A percentile compares a stretch with the other conserved stretches of the same genome.
phyloP scores from a whole-genome alignment of 2,797 vertebrate genomes.

The Melanotaenia nigrans region DNA sequence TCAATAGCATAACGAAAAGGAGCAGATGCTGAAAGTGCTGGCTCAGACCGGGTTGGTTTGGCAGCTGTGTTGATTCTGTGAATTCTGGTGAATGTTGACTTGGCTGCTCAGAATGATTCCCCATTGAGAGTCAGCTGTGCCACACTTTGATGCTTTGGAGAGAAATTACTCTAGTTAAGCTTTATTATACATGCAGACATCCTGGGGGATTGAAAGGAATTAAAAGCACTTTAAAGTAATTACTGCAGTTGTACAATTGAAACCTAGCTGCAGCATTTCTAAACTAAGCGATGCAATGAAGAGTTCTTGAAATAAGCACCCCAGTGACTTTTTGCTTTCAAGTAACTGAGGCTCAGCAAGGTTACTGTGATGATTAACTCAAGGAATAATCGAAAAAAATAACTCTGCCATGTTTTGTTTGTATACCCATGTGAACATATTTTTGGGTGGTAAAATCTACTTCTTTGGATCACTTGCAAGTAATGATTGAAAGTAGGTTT shows the following conservation, averaged over 20 bases:
- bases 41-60: slow-evolving; percentile 72
- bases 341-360: slow-evolving; percentile 56
- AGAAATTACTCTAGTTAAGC: slow-evolving; percentile 81
- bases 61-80: slow-evolving; percentile 84
- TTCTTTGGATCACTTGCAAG: background rate
- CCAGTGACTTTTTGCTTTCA: slow-evolving; percentile 66
- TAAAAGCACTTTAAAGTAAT: slow-evolving; percentile 83
- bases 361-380: slow-evolving; percentile 55
- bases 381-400: slow-evolving; percentile 5
- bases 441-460: background rate
- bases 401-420: slow-evolving; percentile 9
- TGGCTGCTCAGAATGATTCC: slow-evolving; percentile 77
- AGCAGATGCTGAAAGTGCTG: slow-evolving; percentile 81
- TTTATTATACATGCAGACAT: slow-evolving; percentile 84
- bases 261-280: slow-evolving; percentile 72
- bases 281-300: slow-evolving; percentile 69
- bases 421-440: background rate
- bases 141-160: slow-evolving; percentile 80
- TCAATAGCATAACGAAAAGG: slow-evolving; percentile 75
- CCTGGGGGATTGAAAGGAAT: slow-evolving; percentile 82
- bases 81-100: slow-evolving; percentile 82
- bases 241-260: slow-evolving; percentile 80
- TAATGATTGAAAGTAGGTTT: background rate
- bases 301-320: slow-evolving; percentile 74
- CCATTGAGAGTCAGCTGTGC: slow-evolving; percentile 84